Conservation (phyloP, 2,113 vertebrate genomes). For the Malurus melanocephalus region DNA sequence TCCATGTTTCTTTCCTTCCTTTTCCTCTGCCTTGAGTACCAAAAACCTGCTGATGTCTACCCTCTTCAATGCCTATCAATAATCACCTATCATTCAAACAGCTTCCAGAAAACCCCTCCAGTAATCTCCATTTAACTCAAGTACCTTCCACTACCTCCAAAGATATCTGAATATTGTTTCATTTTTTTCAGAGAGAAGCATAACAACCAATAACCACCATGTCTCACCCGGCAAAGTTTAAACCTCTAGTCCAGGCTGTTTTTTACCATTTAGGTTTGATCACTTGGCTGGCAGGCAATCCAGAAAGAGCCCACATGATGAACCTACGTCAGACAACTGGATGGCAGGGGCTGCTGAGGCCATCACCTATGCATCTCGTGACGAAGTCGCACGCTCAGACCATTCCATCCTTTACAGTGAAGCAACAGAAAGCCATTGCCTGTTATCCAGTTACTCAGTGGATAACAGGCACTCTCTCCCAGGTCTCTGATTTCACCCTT, state of each 20-base stretch:
- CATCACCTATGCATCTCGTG: background rate
- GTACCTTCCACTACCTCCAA: background rate
- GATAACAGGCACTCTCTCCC: background rate
- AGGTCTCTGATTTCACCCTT: background rate
- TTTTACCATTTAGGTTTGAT: background rate
- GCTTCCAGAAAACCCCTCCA: background rate
- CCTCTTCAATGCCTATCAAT: background rate
- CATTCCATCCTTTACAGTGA: background rate
- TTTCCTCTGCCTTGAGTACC: background rate
- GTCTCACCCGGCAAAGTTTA: background rate
- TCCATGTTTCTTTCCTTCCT: background rate
- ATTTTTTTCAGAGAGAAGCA: background rate
- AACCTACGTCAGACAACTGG: background rate
- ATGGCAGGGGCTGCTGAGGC: background rate
- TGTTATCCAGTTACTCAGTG: background rate
- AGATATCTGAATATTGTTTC: background rate
- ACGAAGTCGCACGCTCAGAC: background rate
- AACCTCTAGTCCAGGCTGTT: background rate
- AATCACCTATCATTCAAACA: background rate
- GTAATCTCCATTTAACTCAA: background rate
- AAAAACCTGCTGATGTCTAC: background rate
- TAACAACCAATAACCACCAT: background rate
- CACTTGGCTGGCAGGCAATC: background rate
- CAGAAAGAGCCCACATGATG: background rate
- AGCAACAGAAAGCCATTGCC: background rate